A percentile compares a stretch with the other conserved stretches of the same genome.
Conservation (phyloP, 2,888 invertebrate species). For the Heliconius erato region DNA sequence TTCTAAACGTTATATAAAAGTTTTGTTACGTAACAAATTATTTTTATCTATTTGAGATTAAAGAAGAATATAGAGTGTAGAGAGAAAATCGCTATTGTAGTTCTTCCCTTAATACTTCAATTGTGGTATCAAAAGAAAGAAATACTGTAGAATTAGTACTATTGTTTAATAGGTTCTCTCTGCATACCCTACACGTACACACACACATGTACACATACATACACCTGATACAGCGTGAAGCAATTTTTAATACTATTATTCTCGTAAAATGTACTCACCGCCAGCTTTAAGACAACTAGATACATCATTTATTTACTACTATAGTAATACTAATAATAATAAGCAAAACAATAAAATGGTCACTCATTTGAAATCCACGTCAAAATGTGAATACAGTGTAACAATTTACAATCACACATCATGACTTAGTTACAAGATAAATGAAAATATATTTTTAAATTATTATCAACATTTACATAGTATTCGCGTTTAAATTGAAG, state of each 20-base stretch:
- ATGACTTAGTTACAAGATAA: constrained; percentile 45
- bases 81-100: no score
- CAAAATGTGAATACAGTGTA: neutral
- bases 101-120: no score
- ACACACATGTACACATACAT: no score
- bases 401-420: constrained; percentile 28
- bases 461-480: constrained; percentile 43
- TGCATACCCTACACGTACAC: neutral
- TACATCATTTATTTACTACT: neutral
- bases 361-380: constrained; percentile 11
- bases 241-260: neutral
- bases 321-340: neutral
- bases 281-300: neutral
- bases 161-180: neutral
- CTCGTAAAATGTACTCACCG: neutral
- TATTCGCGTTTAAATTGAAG: constrained; percentile 21
- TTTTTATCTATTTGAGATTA: no score
- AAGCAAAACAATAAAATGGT: neutral
- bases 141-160: no score
- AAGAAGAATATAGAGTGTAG: no score
- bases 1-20: no score
- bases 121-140: no score
- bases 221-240: neutral
- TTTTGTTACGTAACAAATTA: no score
- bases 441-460: constrained; percentile 31